Conservation (phyloP, 2,113 vertebrate species). For the Excalfactoria chinensis region DNA sequence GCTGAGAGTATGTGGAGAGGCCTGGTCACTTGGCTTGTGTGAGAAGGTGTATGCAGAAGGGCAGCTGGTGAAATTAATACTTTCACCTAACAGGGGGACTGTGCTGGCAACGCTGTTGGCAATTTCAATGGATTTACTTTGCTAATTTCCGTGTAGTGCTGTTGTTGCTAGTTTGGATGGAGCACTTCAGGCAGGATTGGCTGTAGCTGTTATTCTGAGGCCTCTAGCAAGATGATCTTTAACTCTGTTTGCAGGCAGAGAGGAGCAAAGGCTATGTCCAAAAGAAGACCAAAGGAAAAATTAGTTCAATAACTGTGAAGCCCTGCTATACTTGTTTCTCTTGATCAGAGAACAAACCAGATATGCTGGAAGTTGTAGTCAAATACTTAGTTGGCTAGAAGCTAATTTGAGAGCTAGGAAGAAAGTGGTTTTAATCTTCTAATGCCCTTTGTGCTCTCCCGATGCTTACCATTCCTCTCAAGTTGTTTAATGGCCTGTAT, state of each 20-base stretch:
- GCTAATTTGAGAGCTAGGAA: background rate
- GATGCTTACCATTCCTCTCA: background rate
- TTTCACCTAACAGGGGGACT: background rate
- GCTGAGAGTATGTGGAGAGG: background rate
- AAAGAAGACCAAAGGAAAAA: background rate
- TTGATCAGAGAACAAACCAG: background rate
- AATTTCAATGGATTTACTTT: background rate
- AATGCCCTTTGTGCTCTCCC: background rate
- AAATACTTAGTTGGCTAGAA: background rate
- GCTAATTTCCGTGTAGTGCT: background rate
- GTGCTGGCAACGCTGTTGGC: background rate
- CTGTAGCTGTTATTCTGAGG: background rate
- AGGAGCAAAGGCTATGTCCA: background rate
- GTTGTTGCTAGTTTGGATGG: background rate
- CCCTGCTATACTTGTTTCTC: background rate
- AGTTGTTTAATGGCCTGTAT: background rate
- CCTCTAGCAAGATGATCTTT: background rate
- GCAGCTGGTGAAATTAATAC: background rate
- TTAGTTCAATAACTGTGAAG: background rate
- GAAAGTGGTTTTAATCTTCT: background rate
- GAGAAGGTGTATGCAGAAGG: rapidly evolving
- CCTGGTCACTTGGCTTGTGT: background rate
- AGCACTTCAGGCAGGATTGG: background rate
- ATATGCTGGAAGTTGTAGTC: background rate
- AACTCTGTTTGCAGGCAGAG: background rate